Evolutionary conservation across 2,888 invertebrate species (phyloP), one percentile per base, ranked within the genome.

Genomic region (Sesia apiformis): DNA sequence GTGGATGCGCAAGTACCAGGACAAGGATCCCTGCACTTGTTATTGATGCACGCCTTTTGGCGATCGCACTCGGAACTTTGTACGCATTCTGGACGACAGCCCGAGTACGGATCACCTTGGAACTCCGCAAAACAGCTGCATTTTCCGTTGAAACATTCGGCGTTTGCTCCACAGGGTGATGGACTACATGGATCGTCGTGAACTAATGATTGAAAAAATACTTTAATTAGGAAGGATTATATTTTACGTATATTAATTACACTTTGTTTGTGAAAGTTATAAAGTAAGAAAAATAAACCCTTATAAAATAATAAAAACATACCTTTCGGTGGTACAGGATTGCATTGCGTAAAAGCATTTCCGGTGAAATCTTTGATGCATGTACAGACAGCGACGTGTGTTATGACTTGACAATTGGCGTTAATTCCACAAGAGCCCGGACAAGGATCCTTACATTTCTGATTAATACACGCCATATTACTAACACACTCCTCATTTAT

Each of bases 81-180:
- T 7, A 95, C 90, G 77, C 96, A 96, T 82, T 96, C 95, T 2
- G 96, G 96, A 59, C 94, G 91, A 73, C 96, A 96, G 52, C 92
- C 93, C 58, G 84, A 78, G 66, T 94, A 94, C 0, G 96, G 95
- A 79, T 96, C 94, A 52, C 96, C 96, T 67, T 92, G 91, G 64
- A 93, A 95, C 69, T 95, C 94, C 0, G 92, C 87, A 8, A 94
- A 72, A 69, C 96, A 96, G 50, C 87, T 92, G 69, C 95, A 95
- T 62, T 91, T 73, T 51, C 94, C 94, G 62, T 93, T 87, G 57
- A 75, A 73, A 70, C 95, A 95, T 67, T 91, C 87, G 3, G 96
- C 92, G 76, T 96, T 96, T 38, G 93, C 74, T 52, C 96, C 92
- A 73, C 94, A 94, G 3, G 93, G 93, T 8, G 92, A 92, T 40